phyloP scores from a whole-genome alignment of 2,888 invertebrate species.

The Clepsis dumicolana region DNA sequence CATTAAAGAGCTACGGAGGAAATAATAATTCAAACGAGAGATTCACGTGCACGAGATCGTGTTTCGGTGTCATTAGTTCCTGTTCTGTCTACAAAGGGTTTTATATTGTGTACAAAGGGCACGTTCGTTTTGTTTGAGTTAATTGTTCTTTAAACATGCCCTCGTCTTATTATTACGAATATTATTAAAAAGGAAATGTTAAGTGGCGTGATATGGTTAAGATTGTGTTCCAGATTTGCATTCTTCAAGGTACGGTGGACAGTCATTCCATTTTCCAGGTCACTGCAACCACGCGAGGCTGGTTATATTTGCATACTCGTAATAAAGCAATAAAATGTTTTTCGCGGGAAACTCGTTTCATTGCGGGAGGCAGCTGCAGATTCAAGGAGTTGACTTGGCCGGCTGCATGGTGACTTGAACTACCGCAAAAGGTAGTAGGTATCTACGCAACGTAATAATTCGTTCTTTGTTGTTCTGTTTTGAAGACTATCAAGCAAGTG shows the following conservation, averaged over 20 bases:
- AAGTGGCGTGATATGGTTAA: constrained; percentile 56
- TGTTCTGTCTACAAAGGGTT: constrained; percentile 42
- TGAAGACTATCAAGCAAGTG: too few species aligned
- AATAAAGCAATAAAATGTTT: constrained; percentile 67
- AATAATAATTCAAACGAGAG: constrained; percentile 48
- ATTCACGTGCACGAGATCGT: constrained; percentile 51
- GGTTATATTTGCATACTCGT: constrained; percentile 66
- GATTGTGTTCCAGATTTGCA: constrained; percentile 70
- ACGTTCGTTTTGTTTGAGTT: constrained; percentile 20
- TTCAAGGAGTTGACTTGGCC: constrained; percentile 34
- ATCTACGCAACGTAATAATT: background rate
- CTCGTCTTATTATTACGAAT: background rate
- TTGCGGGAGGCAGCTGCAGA: constrained; percentile 48
- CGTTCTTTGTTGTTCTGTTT: background rate
- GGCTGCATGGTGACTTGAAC: constrained; percentile 18
- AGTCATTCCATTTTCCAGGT: constrained; percentile 64
- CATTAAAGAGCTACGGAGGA: constrained; percentile 52
- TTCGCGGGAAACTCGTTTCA: constrained; percentile 56
- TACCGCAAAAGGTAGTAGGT: constrained; percentile 4
- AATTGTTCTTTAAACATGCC: constrained; percentile 26
- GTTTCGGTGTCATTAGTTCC: constrained; percentile 59
- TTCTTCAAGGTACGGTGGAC: constrained; percentile 59
- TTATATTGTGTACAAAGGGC: constrained; percentile 22
- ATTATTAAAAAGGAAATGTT: constrained; percentile 42
- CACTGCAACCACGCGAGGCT: constrained; percentile 59